Evolutionary conservation across 2,797 vertebrate species (phyloP).

Genomic region (Sciurus carolinensis): DNA sequence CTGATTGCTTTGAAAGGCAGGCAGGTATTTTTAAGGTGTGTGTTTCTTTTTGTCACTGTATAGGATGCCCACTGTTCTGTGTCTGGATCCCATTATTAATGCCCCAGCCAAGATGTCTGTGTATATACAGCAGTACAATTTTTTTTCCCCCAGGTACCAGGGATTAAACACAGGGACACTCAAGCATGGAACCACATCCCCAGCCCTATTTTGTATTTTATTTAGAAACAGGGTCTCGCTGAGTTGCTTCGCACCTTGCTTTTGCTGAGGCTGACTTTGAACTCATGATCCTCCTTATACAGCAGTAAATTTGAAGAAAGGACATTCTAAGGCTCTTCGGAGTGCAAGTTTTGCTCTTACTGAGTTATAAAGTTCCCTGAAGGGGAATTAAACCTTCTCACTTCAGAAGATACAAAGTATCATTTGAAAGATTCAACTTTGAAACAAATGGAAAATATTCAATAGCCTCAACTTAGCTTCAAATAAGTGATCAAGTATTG

Average conservation of each 20-base stretch:
- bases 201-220: too few relatives aligned
- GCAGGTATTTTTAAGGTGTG: rapidly evolving
- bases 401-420: neutral
- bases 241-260: too few relatives aligned
- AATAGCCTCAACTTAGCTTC: neutral
- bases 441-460: constrained; percentile 8
- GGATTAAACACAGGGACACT: too few relatives aligned
- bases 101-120: neutral
- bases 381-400: neutral
- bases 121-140: neutral
- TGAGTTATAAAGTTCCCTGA: neutral
- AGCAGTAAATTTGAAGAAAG: neutral
- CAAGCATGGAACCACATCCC: too few relatives aligned
- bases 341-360: neutral
- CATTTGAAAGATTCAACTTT: neutral
- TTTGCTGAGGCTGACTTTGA: too few relatives aligned
- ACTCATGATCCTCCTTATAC: neutral
- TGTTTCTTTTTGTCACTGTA: neutral
- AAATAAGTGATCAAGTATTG: neutral
- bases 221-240: too few relatives aligned
- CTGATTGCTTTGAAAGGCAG: neutral
- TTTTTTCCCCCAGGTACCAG: too few relatives aligned
- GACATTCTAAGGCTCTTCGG: neutral
- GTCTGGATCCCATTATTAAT: neutral
- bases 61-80: neutral